Conservation (phyloP, 2,113 vertebrate genomes). For the Nothocercus julius region DNA sequence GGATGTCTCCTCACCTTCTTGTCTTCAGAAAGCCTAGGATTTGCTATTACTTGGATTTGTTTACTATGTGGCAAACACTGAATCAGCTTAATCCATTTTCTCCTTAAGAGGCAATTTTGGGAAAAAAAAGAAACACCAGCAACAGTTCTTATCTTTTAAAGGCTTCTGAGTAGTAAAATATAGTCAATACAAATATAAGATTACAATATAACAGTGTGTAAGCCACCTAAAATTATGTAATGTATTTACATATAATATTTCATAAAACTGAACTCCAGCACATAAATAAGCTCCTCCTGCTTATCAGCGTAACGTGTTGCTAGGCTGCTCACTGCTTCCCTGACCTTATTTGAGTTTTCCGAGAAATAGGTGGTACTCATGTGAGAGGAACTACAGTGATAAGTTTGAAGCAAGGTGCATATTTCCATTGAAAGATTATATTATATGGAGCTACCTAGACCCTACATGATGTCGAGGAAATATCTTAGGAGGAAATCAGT, state of each 20-base stretch:
- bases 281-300: neutral
- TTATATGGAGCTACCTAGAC: neutral
- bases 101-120: neutral
- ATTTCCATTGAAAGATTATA: neutral
- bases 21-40: neutral
- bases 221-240: conserved; percentile 22
- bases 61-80: neutral
- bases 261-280: conserved; percentile 10
- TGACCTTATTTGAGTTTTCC: neutral
- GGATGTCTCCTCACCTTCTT: neutral
- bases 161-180: neutral
- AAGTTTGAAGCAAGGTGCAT: neutral
- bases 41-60: neutral
- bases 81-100: neutral
- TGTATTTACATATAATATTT: neutral
- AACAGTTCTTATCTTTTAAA: neutral
- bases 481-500: neutral
- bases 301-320: neutral
- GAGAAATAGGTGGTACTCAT: neutral
- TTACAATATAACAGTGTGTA: neutral
- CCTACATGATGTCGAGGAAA: neutral
- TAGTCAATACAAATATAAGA: neutral
- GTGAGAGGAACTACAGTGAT: neutral
- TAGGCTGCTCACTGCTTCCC: neutral
- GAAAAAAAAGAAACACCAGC: neutral